A percentile compares a stretch with the other conserved stretches of the same genome.
Conservation (phyloP, 2,113 vertebrate genomes). For the Cygnus buccinator region DNA sequence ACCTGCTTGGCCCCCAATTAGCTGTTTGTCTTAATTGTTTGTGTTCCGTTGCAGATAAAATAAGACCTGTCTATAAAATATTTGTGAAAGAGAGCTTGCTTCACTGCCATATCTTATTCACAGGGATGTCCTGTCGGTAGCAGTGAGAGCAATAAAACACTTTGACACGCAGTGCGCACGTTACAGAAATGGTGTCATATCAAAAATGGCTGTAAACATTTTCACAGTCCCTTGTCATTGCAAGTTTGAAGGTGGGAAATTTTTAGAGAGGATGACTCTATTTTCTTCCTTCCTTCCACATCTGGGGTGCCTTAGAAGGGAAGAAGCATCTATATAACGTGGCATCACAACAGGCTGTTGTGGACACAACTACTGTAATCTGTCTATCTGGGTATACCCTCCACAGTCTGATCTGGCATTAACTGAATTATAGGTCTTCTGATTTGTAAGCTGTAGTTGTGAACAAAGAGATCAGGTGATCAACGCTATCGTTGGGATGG, state of each 20-base stretch:
- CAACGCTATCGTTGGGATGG: background rate
- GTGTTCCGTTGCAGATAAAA: background rate
- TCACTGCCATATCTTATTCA: constrained; percentile 20
- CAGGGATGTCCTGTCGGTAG: constrained; percentile 7
- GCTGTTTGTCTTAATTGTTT: background rate
- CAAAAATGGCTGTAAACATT: constrained; percentile 57
- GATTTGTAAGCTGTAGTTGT: background rate
- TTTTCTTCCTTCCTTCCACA: background rate
- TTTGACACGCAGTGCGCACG: background rate
- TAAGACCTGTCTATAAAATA: background rate
- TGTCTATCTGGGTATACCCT: background rate
- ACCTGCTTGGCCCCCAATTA: background rate
- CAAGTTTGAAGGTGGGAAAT: constrained; percentile 28
- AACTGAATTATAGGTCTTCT: background rate
- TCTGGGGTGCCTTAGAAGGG: background rate
- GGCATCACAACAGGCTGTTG: background rate
- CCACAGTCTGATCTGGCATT: background rate
- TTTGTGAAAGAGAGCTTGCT: constrained; percentile 23
- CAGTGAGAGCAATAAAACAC: constrained; percentile 37
- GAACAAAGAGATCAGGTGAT: background rate
- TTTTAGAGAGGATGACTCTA: constrained; percentile 4
- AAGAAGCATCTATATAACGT: background rate
- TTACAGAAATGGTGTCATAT: constrained; percentile 26
- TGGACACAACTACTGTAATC: background rate
- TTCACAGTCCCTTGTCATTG: constrained; percentile 53